Base-by-base conservation (phyloP, 2,797 vertebrate genomes). In the Falco biarmicus region DNA sequence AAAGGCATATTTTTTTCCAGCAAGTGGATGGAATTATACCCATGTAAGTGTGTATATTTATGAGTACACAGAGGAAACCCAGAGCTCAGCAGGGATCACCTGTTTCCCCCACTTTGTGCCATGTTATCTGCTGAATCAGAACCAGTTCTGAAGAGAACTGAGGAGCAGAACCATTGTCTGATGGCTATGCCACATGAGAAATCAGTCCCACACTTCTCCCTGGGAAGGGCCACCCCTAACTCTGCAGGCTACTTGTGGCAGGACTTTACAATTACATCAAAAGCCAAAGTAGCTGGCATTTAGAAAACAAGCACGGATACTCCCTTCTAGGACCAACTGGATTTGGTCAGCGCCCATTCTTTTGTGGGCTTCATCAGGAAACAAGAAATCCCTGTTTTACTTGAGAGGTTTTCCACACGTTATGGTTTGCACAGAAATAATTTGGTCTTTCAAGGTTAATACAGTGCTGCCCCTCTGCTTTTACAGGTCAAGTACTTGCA, bases 51-150 rank as follows among this genome's bases (percentile, higher is more conserved):
- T 43, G 11, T n/a, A 3, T 29, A 31, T 73, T 77, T 77, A 26
- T 31, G 14, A 2, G 4, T 17, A 34, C 10, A 6, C 13, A 39
- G 25, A 54, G 56, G 28, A 84, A 93, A 60, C 26, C 11, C n/a
- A 9, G n/a, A 48, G 6, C 11, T 66, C 24, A 18, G 60, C 50
- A 60, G 10, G 1, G 21, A 63, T 50, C 0, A 0, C 5, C 25
- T 28, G 21, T 54, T 65, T 69, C 9, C 14, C 17, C 17, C 4
- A 19, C 10, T 57, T 64, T 22, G 9, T 66, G 11, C n/a, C 29
- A 5, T 22, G 12, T 71, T 89, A 87, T 78, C 37, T 60, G 45
- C n/a, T 45, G 34, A 64, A 54, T 6, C 26, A 66, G 48, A 24
- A 43, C 5, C 8, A 6, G 9, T 24, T 80, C 10, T 64, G 26